phyloP scores from a whole-genome alignment of 2,113 vertebrate species.

The Rhagologus leucostigma region DNA sequence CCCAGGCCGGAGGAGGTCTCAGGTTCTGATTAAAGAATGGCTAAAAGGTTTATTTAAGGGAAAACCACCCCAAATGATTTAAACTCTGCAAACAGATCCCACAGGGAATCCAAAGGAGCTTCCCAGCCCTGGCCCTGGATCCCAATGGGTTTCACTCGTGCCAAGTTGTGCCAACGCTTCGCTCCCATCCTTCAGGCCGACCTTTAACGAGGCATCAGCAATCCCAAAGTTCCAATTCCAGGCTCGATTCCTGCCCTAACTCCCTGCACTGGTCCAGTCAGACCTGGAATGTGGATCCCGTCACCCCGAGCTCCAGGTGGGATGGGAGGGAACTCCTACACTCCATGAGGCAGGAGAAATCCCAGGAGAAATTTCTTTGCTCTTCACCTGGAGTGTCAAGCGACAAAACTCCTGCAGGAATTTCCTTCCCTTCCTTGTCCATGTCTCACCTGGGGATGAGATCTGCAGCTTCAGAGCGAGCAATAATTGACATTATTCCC shows the following conservation, averaged over 20 bases:
- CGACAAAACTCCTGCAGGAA: accelerated
- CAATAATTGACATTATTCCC: background rate
- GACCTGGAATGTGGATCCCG: accelerated
- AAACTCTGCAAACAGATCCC: background rate
- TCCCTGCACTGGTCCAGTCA: background rate
- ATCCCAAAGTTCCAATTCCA: background rate
- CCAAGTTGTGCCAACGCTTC: background rate
- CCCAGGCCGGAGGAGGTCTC: background rate
- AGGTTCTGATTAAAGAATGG: background rate
- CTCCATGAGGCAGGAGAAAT: background rate
- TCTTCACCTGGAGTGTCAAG: background rate
- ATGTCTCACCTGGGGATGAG: accelerated
- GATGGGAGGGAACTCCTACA: background rate
- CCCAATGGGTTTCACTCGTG: accelerated
- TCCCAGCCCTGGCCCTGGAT: background rate
- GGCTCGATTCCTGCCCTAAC: background rate
- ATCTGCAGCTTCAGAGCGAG: background rate
- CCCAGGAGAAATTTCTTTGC: background rate
- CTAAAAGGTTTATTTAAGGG: background rate
- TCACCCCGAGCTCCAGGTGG: background rate
- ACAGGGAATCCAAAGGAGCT: background rate
- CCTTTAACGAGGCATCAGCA: background rate
- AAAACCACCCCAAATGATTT: background rate
- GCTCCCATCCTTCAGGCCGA: accelerated
- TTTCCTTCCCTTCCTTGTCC: background rate